Conservation (phyloP, 2,888 invertebrate species). For the Eilema caniola region DNA sequence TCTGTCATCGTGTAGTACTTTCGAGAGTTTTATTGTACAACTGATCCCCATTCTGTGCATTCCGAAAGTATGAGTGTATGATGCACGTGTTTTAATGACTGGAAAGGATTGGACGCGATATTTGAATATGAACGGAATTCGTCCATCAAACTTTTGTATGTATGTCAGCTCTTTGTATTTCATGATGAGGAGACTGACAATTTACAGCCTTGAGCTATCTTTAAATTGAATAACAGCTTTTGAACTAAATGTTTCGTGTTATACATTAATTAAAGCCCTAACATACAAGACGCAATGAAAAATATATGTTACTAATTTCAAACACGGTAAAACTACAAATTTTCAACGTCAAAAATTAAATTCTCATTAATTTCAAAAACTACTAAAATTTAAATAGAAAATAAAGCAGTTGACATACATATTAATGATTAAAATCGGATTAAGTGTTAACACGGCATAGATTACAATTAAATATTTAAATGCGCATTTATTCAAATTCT, state of each 20-base stretch:
- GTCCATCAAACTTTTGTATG: slow-evolving; percentile 41
- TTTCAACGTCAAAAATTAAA: background rate
- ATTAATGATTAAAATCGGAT: slow-evolving; percentile 49
- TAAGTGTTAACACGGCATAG: slow-evolving; percentile 61
- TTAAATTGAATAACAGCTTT: background rate
- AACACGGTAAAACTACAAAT: slow-evolving; percentile 7
- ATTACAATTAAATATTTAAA: slow-evolving; percentile 83
- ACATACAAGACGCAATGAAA: background rate
- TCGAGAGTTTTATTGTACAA: slow-evolving; percentile 59
- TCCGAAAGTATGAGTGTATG: slow-evolving; percentile 69
- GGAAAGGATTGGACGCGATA: slow-evolving; percentile 55
- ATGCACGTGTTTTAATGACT: slow-evolving; percentile 66
- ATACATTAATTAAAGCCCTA: background rate
- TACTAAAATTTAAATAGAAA: slow-evolving; percentile 19
- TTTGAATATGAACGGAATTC: slow-evolving; percentile 60
- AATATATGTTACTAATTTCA: background rate
- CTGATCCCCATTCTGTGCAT: slow-evolving; percentile 69
- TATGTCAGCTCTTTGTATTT: slow-evolving; percentile 30
- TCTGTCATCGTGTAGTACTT: slow-evolving; percentile 51
- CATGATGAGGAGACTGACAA: slow-evolving; percentile 25
- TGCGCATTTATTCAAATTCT: slow-evolving; percentile 54
- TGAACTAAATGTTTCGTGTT: background rate
- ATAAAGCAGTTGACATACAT: slow-evolving; percentile 19
- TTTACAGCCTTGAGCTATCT: slow-evolving; percentile 16
- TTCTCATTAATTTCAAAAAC: background rate